A percentile compares a stretch with the other conserved stretches of the same genome.
phyloP scores from a whole-genome alignment of 2,113 vertebrate species.

The Etheostoma spectabile region DNA sequence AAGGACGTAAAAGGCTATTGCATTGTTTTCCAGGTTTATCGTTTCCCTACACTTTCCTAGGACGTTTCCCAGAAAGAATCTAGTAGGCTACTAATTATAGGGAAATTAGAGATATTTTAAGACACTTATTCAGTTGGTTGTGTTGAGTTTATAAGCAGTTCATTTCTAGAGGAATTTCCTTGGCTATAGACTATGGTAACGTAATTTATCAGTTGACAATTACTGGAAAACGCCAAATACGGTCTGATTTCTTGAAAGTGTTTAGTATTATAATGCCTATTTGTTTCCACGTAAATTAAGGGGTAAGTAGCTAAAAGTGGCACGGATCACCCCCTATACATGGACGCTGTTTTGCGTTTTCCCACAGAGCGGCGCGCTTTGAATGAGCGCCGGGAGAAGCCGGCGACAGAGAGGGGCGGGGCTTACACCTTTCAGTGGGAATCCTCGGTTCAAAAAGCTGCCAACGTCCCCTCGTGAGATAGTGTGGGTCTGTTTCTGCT shows the following conservation, averaged over 20 bases:
- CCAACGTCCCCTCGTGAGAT: conserved; percentile 33
- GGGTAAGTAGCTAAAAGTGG: neutral
- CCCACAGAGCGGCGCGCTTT: conserved; percentile 59
- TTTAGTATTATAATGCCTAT: neutral
- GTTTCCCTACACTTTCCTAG: neutral
- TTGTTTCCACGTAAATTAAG: neutral
- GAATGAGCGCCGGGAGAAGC: conserved; percentile 40
- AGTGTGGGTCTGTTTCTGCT: neutral
- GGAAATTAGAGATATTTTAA: neutral
- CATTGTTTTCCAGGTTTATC: neutral
- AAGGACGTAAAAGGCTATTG: neutral
- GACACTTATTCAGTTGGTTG: neutral
- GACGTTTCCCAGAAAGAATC: neutral
- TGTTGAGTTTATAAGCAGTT: neutral
- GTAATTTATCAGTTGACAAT: too few relatives aligned
- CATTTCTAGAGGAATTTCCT: neutral
- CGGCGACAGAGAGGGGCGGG: conserved; percentile 66
- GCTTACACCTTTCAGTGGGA: conserved; percentile 75
- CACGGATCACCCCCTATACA: neutral
- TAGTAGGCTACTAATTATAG: neutral
- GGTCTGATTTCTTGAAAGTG: neutral
- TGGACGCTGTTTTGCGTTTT: neutral
- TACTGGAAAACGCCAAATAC: neutral
- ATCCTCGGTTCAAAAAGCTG: conserved; percentile 77
- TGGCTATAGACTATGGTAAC: too few relatives aligned